Conservation (phyloP, 1,140 invertebrate genomes). For the Neuroterus valhalla region DNA sequence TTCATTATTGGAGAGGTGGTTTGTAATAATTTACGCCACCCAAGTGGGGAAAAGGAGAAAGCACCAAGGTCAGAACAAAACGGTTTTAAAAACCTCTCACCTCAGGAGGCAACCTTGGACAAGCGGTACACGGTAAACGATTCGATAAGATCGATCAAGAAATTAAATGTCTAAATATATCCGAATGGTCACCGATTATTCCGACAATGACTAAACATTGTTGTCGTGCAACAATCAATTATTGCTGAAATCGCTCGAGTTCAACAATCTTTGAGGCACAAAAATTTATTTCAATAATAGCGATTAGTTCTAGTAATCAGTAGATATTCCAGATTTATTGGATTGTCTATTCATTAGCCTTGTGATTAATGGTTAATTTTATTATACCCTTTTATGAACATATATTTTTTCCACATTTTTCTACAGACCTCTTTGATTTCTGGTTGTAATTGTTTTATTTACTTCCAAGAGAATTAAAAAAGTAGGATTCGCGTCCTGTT, state of each 20-base stretch:
- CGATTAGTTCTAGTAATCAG: neutral
- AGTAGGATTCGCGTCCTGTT: slow-evolving; percentile 44
- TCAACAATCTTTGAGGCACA: neutral
- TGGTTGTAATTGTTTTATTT: neutral
- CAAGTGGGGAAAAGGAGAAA: slow-evolving; percentile 15
- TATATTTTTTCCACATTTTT: neutral
- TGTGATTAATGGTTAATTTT: neutral
- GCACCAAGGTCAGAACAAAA: slow-evolving; percentile 8
- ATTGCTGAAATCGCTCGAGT: neutral
- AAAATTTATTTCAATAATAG: neutral
- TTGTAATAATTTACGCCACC: neutral
- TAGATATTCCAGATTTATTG: neutral
- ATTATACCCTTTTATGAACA: neutral
- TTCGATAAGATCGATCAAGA: slow-evolving; percentile 14
- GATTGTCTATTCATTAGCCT: no score
- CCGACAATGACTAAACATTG: slow-evolving; percentile 7
- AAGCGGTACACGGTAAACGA: slow-evolving; percentile 15
- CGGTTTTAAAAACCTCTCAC: slow-evolving; percentile 10
- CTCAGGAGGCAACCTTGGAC: slow-evolving; percentile 1
- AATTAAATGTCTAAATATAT: neutral
- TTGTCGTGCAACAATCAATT: slow-evolving; percentile 17
- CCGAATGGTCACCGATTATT: neutral
- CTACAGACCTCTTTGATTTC: neutral
- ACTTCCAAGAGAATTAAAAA: neutral
- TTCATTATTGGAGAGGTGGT: neutral